Base-by-base conservation (phyloP, 2,888 invertebrate genomes). In the Aricia artaxerxes region DNA sequence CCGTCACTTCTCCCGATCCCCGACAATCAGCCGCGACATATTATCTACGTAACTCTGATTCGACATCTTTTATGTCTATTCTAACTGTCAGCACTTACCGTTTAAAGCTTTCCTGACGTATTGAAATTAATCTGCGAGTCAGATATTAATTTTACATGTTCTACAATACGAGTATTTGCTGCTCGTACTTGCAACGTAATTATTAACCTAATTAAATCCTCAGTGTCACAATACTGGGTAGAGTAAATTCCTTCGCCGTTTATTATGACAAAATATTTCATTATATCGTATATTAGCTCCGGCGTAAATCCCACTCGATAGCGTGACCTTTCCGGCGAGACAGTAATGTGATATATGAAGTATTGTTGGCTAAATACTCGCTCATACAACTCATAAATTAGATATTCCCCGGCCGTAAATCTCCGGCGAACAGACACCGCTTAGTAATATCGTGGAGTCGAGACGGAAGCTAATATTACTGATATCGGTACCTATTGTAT, bases 1-100 rank as follows among this genome's bases (percentile, higher is more conserved):
- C 13, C 69, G 69, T 69, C 69, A 13, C 64, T 64, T 31, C 16
- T 35, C 11, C 13, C 69, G 5, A 35, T 35, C 35, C 0, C 69
- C 13, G 64, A 64, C 31, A 11, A 24, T 35, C 69, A 13, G 35
- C 13, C 11, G 69, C 31, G 80, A 79, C 78, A 80, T 24, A 24
- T 24, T 24, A 24, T 82, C 83, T 88, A 84, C 85, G 31, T 35
- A 11, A 13, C 35, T 35, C 35, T 13, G 35, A 69, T 69, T 35
- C 16, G 35, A 69, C 69, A 35, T 69, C 35, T 16, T 35, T 69
- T 69, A 4, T 64, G 4, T 64, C 24, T 9, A 13, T 13, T 69
- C 4, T 35, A 13, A 69, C 9, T 69, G 69, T 69, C 69, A 69
- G 35, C 35, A 35, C 7, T 69, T 11, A 31, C 31, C 3, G 64